These are phyloP conservation scores for Phalanger gymnotis DNA, from an alignment of 2,797 vertebrate genomes.

Conservation along the genomic window DNA sequence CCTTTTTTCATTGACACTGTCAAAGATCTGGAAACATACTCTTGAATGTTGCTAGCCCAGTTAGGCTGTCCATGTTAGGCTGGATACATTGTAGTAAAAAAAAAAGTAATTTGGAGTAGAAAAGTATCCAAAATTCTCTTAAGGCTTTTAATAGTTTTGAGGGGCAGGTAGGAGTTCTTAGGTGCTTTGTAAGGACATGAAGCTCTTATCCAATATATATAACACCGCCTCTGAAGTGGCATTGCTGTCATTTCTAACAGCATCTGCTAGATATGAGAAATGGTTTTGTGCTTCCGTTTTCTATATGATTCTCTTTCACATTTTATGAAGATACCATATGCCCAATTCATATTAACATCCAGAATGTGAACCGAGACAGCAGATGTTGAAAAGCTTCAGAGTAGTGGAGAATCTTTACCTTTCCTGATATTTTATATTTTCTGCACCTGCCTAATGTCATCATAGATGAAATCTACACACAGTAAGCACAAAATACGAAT, in stretches of 20 bases:
- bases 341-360: conserved; percentile 21
- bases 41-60: not conserved
- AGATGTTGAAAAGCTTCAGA: not conserved
- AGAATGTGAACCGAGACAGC: conserved; percentile 52
- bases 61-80: not conserved
- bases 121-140: not conserved
- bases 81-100: not conserved
- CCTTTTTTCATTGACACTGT: not conserved
- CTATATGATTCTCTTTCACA: conserved; percentile 50
- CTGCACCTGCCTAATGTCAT: not conserved
- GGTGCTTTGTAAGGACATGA: not conserved
- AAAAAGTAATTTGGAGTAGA: not conserved
- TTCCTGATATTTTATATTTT: not conserved
- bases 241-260: not conserved
- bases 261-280: conserved; percentile 35
- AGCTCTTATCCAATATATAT: conserved; percentile 3
- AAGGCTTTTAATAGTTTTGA: not conserved
- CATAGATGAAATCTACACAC: not conserved
- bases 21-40: not conserved
- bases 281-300: not conserved
- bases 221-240: not conserved
- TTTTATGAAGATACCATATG: conserved; percentile 22
- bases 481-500: not conserved
- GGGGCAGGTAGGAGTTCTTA: not conserved
- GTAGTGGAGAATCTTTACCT: conserved; percentile 11